Conservation (phyloP, 2,888 invertebrate genomes). For the Callyntrura sp. region DNA sequence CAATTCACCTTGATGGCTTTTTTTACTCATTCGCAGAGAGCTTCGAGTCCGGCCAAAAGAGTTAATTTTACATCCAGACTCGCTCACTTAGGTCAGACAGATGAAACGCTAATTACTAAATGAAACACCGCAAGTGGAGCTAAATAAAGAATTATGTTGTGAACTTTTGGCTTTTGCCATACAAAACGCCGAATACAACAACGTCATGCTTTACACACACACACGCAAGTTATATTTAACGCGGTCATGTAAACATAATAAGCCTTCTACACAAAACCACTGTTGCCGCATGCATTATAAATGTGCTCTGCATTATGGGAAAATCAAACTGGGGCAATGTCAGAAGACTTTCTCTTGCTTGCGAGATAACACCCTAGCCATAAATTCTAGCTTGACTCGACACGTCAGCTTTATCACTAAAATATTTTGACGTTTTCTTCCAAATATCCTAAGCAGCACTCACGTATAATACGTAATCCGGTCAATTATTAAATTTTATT, state of each 20-base stretch:
- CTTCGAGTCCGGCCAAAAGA: neutral
- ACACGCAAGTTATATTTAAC: constrained; percentile 3
- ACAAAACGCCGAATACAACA: neutral
- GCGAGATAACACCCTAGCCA: neutral
- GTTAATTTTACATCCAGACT: constrained; percentile 64
- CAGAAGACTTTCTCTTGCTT: constrained; percentile 33
- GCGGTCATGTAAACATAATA: no score
- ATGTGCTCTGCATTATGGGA: neutral
- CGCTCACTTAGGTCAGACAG: constrained; percentile 67
- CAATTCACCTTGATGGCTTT: constrained; percentile 63
- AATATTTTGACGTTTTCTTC: constrained; percentile 18
- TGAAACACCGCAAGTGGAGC: constrained; percentile 69
- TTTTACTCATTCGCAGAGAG: constrained; percentile 14
- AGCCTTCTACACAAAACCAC: neutral
- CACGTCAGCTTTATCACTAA: neutral
- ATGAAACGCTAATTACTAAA: constrained; percentile 78
- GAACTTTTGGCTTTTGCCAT: constrained; percentile 42
- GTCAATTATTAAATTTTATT: neutral
- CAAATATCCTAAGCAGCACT: neutral
- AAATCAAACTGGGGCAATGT: constrained; percentile 14
- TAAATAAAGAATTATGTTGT: constrained; percentile 66
- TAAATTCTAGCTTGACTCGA: neutral
- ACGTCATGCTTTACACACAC: neutral
- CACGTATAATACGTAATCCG: neutral
- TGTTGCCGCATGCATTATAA: neutral